Conservation (phyloP, 2,113 vertebrate species). For the Propithecus coquereli region DNA sequence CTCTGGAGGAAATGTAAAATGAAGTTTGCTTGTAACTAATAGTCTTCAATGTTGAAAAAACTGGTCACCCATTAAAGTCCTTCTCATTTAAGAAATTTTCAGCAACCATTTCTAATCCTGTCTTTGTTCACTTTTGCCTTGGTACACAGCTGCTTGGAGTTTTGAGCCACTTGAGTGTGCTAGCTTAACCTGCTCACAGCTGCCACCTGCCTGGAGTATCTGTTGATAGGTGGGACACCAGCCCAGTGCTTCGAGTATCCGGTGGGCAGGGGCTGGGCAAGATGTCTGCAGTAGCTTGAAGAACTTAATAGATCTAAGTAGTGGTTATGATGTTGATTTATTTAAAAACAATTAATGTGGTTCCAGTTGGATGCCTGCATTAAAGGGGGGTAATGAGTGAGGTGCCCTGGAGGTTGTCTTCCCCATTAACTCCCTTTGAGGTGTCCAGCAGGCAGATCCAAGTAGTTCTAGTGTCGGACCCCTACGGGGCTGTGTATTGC, state of each 20-base stretch:
- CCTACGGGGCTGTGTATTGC: slow-evolving; percentile 78
- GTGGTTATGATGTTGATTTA: not conserved
- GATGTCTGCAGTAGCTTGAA: not conserved
- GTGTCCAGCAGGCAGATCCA: not conserved
- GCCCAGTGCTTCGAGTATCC: not conserved
- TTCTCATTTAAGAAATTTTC: slow-evolving; percentile 15
- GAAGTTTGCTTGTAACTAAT: slow-evolving; percentile 42
- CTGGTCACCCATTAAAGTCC: not conserved
- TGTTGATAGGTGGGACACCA: not conserved
- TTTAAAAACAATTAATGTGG: not conserved
- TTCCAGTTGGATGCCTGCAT: not conserved
- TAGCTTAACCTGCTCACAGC: slow-evolving; percentile 48
- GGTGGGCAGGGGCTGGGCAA: not conserved
- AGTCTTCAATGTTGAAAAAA: not conserved
- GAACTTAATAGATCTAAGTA: not conserved
- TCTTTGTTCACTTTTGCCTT: slow-evolving; percentile 56
- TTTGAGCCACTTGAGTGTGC: slow-evolving; percentile 38
- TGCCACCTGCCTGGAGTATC: not conserved
- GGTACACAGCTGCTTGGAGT: slow-evolving; percentile 59
- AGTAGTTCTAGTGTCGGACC: slow-evolving; percentile 52
- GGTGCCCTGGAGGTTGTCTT: not conserved
- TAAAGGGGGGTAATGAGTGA: not conserved
- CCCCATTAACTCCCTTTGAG: not conserved
- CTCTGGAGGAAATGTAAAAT: not conserved
- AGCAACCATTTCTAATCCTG: slow-evolving; percentile 38